Evolutionary conservation across 92 coral and sea anemone genomes (phyloP).

Genomic region (Phymanthus crucifer): DNA sequence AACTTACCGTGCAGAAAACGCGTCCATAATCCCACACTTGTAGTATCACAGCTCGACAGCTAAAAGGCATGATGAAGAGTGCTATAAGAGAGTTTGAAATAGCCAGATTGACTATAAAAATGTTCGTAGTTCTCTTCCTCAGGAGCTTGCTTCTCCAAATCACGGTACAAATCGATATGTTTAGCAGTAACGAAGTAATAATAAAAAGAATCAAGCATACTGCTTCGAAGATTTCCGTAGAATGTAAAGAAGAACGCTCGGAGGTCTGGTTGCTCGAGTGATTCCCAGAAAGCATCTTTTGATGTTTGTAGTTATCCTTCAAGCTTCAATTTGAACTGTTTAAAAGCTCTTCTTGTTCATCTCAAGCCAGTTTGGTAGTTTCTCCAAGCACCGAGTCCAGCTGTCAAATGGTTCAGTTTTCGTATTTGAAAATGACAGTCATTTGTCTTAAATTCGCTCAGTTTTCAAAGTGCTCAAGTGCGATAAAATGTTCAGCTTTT

Average conservation of each 20-base stretch:
- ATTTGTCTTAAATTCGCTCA: background rate
- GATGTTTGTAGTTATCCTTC: background rate
- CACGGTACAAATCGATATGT: conserved; percentile 65
- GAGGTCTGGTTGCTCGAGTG: background rate
- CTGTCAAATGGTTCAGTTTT: conserved; percentile 13
- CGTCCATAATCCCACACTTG: conserved; percentile 63
- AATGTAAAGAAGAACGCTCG: background rate
- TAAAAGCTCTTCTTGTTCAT: background rate
- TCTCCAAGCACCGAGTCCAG: background rate
- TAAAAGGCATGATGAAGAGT: conserved; percentile 72
- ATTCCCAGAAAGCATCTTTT: background rate
- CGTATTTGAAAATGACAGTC: conserved; percentile 30
- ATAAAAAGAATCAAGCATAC: conserved; percentile 52
- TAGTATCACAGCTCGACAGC: conserved; percentile 53
- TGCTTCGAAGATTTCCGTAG: conserved; percentile 44
- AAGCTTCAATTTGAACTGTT: background rate
- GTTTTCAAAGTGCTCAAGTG: conserved; percentile 12
- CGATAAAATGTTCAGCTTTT: background rate
- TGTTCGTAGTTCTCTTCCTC: conserved; percentile 68
- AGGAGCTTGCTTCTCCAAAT: conserved; percentile 67
- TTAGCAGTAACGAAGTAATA: conserved; percentile 59
- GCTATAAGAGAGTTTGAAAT: conserved; percentile 79
- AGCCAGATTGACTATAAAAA: conserved; percentile 81
- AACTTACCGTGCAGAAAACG: conserved; percentile 80
- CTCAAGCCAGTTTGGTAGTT: background rate